A percentile compares a stretch with the other conserved stretches of the same genome.
These are phyloP conservation scores for Limnephilus rhombicus DNA, from an alignment of 2,888 invertebrate species.

Conservation along the genomic window DNA sequence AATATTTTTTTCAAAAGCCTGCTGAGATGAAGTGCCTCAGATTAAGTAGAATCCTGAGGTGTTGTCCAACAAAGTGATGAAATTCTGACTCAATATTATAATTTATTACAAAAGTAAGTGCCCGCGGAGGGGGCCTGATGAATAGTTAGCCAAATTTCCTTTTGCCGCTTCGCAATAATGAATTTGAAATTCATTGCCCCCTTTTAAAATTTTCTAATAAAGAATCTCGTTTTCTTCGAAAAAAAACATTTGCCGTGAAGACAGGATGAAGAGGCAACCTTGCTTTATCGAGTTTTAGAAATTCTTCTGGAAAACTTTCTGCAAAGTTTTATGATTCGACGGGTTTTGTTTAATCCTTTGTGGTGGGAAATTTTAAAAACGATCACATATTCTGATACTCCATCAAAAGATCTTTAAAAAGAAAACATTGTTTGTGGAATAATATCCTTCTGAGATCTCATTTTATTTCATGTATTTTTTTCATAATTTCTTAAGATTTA, in stretches of 20 bases:
- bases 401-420: background rate
- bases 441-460: background rate
- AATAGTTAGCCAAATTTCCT: conserved; percentile 40
- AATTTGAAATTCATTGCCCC: conserved; percentile 51
- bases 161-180: conserved; percentile 43
- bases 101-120: conserved; percentile 36
- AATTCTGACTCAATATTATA: conserved; percentile 50
- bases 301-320: background rate
- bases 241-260: conserved; percentile 5
- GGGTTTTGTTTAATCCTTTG: background rate
- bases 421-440: background rate
- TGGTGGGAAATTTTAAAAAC: background rate
- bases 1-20: conserved; percentile 24
- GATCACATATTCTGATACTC: background rate
- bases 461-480: background rate
- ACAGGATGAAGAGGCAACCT: background rate
- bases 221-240: conserved; percentile 4
- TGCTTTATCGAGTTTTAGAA: background rate
- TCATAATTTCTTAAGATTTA: background rate
- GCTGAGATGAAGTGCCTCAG: conserved; percentile 42
- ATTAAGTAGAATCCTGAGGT: conserved; percentile 43
- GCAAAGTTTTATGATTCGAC: background rate
- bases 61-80: conserved; percentile 41
- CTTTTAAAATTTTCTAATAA: conserved; percentile 18
- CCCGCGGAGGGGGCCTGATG: background rate